Conservation (phyloP, 2,888 invertebrate genomes). For the Xestia sexstrigata region DNA sequence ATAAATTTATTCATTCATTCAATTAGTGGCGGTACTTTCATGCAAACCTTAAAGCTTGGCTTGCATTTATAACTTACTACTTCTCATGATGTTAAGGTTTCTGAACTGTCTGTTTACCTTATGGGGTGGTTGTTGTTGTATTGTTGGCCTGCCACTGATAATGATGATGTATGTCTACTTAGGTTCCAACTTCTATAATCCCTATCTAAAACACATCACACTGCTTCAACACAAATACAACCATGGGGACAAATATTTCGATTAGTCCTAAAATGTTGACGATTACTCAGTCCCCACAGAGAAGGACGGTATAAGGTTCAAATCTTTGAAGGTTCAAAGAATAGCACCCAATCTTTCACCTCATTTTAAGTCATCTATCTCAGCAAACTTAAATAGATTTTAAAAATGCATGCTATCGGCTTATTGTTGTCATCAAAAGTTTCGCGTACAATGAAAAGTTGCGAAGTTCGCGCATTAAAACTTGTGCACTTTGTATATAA, state of each 20-base stretch:
- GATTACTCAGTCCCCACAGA: not conserved
- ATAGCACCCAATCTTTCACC: no score
- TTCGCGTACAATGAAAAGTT: constrained; percentile 9
- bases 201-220: not conserved
- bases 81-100: no score
- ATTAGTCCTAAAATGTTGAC: not conserved
- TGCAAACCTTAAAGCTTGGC: no score
- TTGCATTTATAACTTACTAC: no score
- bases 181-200: no score
- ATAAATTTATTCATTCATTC: no score
- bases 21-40: no score
- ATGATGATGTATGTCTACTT: no score
- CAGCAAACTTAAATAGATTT: constrained; percentile 32
- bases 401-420: constrained; percentile 52
- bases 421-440: constrained; percentile 53
- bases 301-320: not conserved
- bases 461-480: constrained; percentile 45
- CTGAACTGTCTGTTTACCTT: no score
- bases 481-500: constrained; percentile 46
- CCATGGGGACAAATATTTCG: not conserved
- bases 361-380: not conserved
- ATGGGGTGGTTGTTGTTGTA: no score
- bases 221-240: not conserved
- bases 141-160: no score
- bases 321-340: not conserved